Evolutionary conservation across 1,140 invertebrate species (phyloP), one percentile per base, ranked within the genome.

Genomic region (Hestina assimilis): DNA sequence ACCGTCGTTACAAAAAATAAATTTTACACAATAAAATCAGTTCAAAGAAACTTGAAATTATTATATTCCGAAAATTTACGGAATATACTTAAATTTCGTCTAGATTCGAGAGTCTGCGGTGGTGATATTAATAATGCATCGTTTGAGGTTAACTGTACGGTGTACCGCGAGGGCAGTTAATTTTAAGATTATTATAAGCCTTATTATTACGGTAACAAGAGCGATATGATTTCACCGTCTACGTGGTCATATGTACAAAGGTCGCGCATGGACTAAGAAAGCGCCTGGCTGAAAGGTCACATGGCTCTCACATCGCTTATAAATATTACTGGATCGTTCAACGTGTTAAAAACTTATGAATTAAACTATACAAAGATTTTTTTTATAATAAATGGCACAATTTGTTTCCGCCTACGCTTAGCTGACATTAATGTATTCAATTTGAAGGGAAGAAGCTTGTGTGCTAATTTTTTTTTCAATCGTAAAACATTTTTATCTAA

Each of bases 41-140:
- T 35, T 15, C 17, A 52, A 46, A 52, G 21, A 19, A 24, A 52
- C 45, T 31, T 28, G 26, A 46, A 58, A 51, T 42, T 47, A 51
- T 45, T 45, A 51, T 45, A 51, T 26, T 14, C n/a, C 11, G 8
- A 47, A 58, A 58, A 8, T 46, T 48, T 24, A 15, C 29, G 11
- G 26, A 28, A 35, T 51, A 17, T 58, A 45, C 45, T 51, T 41
- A 45, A 51, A 58, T 51, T 63, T 51, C 56, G 61, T 55, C 54
- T 35, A 58, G 50, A 54, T 58, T 51, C 50, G 61, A n/a, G 33
- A 63, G 56, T 24, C 24, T 59, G 50, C 43, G 61, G 45, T 55
- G 56, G 56, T 50, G 57, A 38, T 63, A 79, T 77, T 79, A 77
- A 73, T 82, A 72, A 83, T 80, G 69, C 68, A 82, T 64, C 67